These are phyloP conservation scores for Hippocampus zosterae DNA, from an alignment of 2,113 vertebrate species.

Conservation along the genomic window DNA sequence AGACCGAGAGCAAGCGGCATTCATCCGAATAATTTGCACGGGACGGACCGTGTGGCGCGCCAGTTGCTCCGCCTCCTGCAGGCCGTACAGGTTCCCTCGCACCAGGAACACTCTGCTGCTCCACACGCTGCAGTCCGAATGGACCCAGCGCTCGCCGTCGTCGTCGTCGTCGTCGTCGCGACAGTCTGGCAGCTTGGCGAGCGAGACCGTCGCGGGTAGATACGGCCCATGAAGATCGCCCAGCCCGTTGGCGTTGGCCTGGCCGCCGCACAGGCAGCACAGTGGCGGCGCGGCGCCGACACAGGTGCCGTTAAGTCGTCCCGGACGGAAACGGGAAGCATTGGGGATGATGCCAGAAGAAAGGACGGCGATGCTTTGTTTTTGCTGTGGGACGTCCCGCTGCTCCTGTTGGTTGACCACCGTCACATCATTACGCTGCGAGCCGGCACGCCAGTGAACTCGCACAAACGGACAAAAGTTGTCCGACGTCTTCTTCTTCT, in stretches of 20 bases:
- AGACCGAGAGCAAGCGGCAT: background rate
- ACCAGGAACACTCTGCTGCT: conserved; percentile 70
- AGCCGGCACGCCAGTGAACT: conserved; percentile 29
- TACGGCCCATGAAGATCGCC: conserved; percentile 79
- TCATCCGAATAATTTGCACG: background rate
- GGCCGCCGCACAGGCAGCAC: conserved; percentile 71
- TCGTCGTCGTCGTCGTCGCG: background rate
- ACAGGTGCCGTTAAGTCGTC: conserved; percentile 45
- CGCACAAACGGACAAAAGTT: conserved; percentile 68
- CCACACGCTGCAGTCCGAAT: conserved; percentile 76
- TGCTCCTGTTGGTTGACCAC: conserved; percentile 71
- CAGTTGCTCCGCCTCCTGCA: conserved; percentile 66
- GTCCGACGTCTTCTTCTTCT: conserved; percentile 33
- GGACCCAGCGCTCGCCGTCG: conserved; percentile 68
- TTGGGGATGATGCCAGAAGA: conserved; percentile 57
- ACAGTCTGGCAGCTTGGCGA: conserved; percentile 4
- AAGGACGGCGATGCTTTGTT: background rate
- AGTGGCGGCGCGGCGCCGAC: conserved; percentile 11
- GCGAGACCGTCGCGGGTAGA: conserved; percentile 4
- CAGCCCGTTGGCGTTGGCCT: conserved; percentile 58
- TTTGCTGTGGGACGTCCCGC: background rate
- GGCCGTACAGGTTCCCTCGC: conserved; percentile 69
- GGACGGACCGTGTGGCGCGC: conserved; percentile 64
- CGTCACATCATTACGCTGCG: conserved; percentile 1
- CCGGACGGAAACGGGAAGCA: conserved; percentile 65